Percentiles rank a stretch among this genome's conserved stretches.
These are phyloP conservation scores for Oncorhynchus nerka DNA, from an alignment of 2,113 vertebrate species.

Conservation along the genomic window DNA sequence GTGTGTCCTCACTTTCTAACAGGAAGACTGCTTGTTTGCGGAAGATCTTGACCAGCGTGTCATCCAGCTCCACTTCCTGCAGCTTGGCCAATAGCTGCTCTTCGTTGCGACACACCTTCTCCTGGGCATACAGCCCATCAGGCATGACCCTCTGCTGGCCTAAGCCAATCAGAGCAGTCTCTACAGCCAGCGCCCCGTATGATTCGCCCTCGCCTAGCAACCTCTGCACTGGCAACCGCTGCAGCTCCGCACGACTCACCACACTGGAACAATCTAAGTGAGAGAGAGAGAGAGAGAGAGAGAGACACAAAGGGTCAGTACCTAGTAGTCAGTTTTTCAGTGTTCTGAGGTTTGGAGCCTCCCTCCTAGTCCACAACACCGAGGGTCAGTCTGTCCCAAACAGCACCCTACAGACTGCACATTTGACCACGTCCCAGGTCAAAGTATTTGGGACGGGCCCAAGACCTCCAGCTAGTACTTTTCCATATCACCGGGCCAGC, in stretches of 20 bases:
- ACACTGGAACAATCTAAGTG: constrained; percentile 69
- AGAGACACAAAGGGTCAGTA: not conserved
- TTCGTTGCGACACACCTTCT: constrained; percentile 96
- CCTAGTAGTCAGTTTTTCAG: constrained; percentile 1
- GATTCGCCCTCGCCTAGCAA: constrained; percentile 95
- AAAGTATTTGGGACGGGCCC: no score
- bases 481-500: no score
- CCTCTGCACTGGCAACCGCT: constrained; percentile 86
- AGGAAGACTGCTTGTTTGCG: constrained; percentile 98
- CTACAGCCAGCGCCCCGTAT: constrained; percentile 90
- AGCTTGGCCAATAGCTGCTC: constrained; percentile 97
- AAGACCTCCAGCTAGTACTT: no score
- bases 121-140: constrained; percentile 94
- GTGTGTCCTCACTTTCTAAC: constrained; percentile 85
- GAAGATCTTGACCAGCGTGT: constrained; percentile 97
- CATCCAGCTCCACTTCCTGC: constrained; percentile 96
- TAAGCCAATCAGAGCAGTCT: constrained; percentile 90
- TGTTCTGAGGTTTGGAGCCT: constrained; percentile 30
- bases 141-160: constrained; percentile 98
- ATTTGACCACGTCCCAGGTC: no score
- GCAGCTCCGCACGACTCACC: constrained; percentile 81
- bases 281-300: not conserved
- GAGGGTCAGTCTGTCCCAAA: not conserved
- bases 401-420: no score
- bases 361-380: not conserved